These are phyloP conservation scores for Melieria crassipennis DNA, from an alignment of 2,888 invertebrate genomes.

Conservation along the genomic window DNA sequence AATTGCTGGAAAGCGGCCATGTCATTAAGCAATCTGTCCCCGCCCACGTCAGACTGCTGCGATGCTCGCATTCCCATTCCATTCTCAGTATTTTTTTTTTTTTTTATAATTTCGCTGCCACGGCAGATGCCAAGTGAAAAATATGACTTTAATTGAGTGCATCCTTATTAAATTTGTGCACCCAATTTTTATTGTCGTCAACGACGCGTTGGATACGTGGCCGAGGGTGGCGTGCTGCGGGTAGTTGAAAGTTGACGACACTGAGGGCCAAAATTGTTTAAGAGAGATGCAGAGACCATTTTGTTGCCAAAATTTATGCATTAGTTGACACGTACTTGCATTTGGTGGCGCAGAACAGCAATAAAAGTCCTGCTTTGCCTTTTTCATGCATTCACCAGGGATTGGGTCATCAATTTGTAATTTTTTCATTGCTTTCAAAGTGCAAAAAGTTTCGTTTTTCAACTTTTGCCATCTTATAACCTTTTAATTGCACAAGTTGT, in stretches of 20 bases:
- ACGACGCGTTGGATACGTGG: neutral
- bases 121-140: constrained; percentile 36
- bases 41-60: neutral
- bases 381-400: no score
- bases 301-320: no score
- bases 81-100: constrained; percentile 20
- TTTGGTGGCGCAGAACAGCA: no score
- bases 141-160: constrained; percentile 46
- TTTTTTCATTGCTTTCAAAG: no score
- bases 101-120: neutral
- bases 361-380: no score
- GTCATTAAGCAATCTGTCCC: neutral
- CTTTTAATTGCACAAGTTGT: no score
- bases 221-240: no score
- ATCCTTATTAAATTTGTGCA: constrained; percentile 39
- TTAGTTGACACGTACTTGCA: no score
- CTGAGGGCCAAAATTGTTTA: neutral
- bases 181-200: constrained; percentile 15
- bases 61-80: constrained; percentile 8
- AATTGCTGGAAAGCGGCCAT: no score
- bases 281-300: neutral
- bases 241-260: neutral
- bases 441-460: no score
- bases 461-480: no score
- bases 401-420: no score